These are phyloP conservation scores for Lycocerus yunnanus DNA, from an alignment of 2,888 invertebrate genomes.

Conservation along the genomic window DNA sequence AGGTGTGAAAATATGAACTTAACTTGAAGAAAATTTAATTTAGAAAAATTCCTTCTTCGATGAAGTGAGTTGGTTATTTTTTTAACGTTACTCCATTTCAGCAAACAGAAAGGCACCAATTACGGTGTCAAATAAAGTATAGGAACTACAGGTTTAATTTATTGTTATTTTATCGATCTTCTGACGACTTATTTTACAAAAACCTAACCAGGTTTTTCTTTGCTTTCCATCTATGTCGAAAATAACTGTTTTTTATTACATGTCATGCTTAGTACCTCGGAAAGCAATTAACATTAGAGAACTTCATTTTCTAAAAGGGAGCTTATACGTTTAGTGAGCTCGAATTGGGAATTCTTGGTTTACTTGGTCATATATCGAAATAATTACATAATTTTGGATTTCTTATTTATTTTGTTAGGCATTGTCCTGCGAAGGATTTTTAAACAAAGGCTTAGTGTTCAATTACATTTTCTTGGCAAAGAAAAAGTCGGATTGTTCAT, in stretches of 20 bases:
- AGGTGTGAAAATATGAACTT: not conserved
- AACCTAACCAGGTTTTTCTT: not conserved
- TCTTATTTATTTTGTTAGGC: not conserved
- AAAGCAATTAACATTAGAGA: not conserved
- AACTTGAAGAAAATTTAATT: not conserved
- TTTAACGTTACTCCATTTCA: not conserved
- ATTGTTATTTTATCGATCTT: not conserved
- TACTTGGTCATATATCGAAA: no score
- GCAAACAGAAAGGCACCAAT: not conserved
- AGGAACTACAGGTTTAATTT: not conserved
- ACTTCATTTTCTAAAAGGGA: not conserved
- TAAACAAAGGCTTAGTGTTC: not conserved
- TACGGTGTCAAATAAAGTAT: not conserved
- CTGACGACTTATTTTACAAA: not conserved
- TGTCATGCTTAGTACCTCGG: not conserved
- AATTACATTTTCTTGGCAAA: not conserved
- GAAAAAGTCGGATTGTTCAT: not conserved
- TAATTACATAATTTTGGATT: no score
- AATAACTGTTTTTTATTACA: not conserved
- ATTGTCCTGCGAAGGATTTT: not conserved
- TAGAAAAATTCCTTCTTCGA: not conserved
- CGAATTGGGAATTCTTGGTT: not conserved
- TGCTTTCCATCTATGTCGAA: not conserved
- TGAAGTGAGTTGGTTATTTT: not conserved
- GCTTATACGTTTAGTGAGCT: not conserved